Evolutionary conservation across 1,140 invertebrate genomes (phyloP), one percentile per base, ranked within the genome.

Genomic region (Pteromalus puparum): DNA sequence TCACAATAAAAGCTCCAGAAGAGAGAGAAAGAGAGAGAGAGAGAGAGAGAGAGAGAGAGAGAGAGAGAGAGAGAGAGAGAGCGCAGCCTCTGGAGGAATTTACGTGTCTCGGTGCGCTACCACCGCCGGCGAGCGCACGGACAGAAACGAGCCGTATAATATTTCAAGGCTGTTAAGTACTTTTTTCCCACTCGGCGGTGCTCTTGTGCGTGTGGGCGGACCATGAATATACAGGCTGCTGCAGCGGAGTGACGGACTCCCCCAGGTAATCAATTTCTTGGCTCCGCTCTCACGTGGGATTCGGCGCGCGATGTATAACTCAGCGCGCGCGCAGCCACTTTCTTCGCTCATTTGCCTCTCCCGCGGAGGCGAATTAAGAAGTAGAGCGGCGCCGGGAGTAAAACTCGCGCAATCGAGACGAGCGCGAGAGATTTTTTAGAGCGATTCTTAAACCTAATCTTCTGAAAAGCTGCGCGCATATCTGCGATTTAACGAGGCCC

Each of bases 261-360:
- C 78, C 80, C 78, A 80, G 82, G 81, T 86, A 87, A 87, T 87
- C 85, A 85, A 85, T 86, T 86, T 86, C 79, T 77, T 84, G 18
- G 30, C 15, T 30, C 7, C 21, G 5, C 26, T 26, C 67, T 38
- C 72, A 74, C 72, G 72, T 74, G 72, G 72, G 72, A 74, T 12
- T 74, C 30, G 72, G 18, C 53, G 53, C 15, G 34, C 2, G 42
- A 4, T 21, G 53, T 74, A 74, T 74, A 74, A 70, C 67, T 70
- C 26, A 70, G n/a, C n/a, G n/a, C n/a, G n/a, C n/a, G n/a, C n/a
- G n/a, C n/a, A n/a, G 67, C 67, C 24, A 70, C 24, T 70, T 70
- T 70, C 24, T 70, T 70, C 67, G 67, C 67, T 70, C 67, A 70
- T 70, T 70, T 70, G 26, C 28, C 28, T 28, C 6, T 18, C 5